A percentile compares a stretch with the other conserved stretches of the same genome.
Evolutionary conservation across 2,113 vertebrate species (phyloP).

Genomic region (Neogobius melanostomus): DNA sequence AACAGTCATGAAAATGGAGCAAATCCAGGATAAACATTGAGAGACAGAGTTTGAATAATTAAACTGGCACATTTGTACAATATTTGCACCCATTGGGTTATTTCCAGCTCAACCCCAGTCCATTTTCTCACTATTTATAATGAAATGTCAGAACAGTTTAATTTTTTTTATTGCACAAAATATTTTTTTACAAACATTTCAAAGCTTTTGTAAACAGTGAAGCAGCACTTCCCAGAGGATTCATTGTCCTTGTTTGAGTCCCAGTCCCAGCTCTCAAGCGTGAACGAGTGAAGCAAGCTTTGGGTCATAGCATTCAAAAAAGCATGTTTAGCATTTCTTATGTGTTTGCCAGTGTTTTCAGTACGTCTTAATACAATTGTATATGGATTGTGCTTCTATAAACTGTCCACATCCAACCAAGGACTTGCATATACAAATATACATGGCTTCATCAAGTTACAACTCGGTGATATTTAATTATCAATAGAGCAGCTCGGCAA

Average conservation of each 20-base stretch:
- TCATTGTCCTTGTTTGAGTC: conserved; percentile 34
- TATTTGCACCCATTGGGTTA: background rate
- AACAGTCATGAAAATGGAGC: conserved; percentile 2
- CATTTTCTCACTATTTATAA: too few species aligned
- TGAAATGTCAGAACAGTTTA: too few species aligned
- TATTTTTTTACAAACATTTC: conserved; percentile 64
- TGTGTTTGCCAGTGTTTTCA: background rate
- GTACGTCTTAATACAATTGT: too few species aligned
- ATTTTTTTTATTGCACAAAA: conserved; percentile 74
- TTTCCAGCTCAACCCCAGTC: too few species aligned
- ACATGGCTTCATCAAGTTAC: too few species aligned
- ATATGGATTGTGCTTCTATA: too few species aligned
- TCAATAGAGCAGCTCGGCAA: too few species aligned
- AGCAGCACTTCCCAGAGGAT: conserved; percentile 54
- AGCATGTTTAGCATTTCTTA: too few species aligned
- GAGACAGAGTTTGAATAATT: background rate
- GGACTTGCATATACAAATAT: too few species aligned
- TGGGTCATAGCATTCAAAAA: background rate
- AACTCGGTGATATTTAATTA: too few species aligned
- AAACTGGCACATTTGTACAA: background rate
- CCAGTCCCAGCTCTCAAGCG: conserved; percentile 7
- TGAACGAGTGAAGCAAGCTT: conserved; percentile 37
- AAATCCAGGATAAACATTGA: conserved; percentile 36
- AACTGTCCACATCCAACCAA: too few species aligned
- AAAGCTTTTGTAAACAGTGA: conserved; percentile 78